Evolutionary conservation across 1,140 invertebrate species (phyloP), one percentile per base, ranked within the genome.

Genomic region (Eufriesea mexicana): DNA sequence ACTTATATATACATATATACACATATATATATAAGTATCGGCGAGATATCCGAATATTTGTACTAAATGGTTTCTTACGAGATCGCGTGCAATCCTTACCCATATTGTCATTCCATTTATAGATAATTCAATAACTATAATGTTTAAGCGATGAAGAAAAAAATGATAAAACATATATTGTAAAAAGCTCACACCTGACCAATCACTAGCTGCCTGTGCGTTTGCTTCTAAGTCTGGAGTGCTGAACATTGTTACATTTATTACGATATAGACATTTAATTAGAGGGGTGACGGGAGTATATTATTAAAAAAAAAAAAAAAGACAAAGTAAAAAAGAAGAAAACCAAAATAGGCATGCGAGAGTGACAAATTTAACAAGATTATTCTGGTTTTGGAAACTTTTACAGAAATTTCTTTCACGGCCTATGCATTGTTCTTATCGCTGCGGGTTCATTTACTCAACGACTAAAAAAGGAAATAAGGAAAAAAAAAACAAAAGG

Each of bases 121-220:
- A 73, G 49, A 75, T 83, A 74, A 88, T 62, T 71, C 74, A 74
- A 76, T 77, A 81, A 76, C 4, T 87, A 62, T 72, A 72, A 67
- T 66, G 49, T 85, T 67, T 64, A 72, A 78, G 74, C 61, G 51
- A 8, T 35, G 62, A 61, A 59, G 23, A 57, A 20, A 49, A n/a
- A 18, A 18, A 80, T 51, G 45, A 72, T 64, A 84, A 66, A 84
- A 72, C 49, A 55, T 86, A 83, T 83, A 87, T 83, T 83, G 82
- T 86, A 88, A 90, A 91, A 90, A 89, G 89, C 89, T 91, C 87
- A 93, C 85, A 90, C 84, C 90, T 90, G 93, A 93, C 92, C 92
- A 94, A 94, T 92, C 91, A 92, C 91, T 93, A 91, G 91, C 90
- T 93, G 92, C 92, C 91, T 92, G 89, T 91, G 89, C 88, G 86